Evolutionary conservation across 35 echinoderm and acorn worm genomes (phyloP).

Genomic region (Ophioderma brevispina): DNA sequence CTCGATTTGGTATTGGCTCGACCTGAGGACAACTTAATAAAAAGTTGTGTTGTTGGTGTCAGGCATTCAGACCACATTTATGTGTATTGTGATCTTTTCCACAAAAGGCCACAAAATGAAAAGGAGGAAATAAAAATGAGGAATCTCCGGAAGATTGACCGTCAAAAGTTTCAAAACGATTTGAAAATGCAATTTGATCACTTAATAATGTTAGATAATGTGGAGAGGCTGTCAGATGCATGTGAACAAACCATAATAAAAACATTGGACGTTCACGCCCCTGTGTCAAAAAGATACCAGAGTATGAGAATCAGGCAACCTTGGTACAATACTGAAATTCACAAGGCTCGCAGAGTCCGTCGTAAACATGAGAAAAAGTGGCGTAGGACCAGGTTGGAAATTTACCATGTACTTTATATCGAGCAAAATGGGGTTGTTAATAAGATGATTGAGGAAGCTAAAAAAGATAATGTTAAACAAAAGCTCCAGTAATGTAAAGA

Average conservation of each 20-base stretch:
- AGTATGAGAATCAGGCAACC: not conserved
- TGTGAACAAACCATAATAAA: not conserved
- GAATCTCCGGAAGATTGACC: not conserved
- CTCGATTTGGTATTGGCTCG: not conserved
- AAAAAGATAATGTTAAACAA: not conserved
- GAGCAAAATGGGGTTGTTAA: not conserved
- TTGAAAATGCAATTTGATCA: not conserved
- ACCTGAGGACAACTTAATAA: not conserved
- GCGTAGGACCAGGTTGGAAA: not conserved
- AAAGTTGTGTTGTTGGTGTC: not conserved
- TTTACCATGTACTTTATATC: not conserved
- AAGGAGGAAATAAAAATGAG: not conserved
- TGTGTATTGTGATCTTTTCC: not conserved
- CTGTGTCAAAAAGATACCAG: not conserved
- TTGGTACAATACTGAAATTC: constrained; percentile 19
- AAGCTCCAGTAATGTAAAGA: not conserved
- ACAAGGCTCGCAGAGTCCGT: not conserved
- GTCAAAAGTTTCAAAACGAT: not conserved
- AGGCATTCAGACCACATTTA: not conserved
- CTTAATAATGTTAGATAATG: not conserved
- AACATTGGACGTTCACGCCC: not conserved
- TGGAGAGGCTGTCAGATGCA: not conserved
- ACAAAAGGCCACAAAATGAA: not conserved
- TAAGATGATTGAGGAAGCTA: not conserved
- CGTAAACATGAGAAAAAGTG: not conserved